A percentile compares a stretch with the other conserved stretches of the same genome.
These are phyloP conservation scores for Oryzias curvinotus DNA, from an alignment of 2,113 vertebrate species.

Conservation along the genomic window DNA sequence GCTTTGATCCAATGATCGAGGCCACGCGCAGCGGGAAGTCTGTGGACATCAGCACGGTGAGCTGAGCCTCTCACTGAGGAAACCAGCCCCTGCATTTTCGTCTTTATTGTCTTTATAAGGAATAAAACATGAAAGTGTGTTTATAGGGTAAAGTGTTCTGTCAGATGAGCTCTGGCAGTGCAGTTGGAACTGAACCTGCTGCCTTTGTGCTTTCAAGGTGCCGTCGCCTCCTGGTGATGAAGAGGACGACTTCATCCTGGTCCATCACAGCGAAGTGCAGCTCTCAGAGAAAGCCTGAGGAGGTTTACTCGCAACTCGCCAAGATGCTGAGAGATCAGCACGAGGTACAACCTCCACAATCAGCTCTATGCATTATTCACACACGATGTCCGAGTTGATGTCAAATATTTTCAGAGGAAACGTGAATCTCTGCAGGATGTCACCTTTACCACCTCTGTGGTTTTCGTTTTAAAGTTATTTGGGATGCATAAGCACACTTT, in stretches of 20 bases:
- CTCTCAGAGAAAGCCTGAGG: constrained; percentile 87
- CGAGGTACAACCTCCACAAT: constrained; percentile 75
- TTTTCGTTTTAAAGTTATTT: neutral
- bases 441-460: no score
- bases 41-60: constrained; percentile 84
- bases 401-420: neutral
- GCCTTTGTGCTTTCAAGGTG: constrained; percentile 71
- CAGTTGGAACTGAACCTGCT: neutral
- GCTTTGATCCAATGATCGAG: constrained; percentile 83
- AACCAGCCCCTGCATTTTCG: neutral
- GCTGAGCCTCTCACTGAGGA: neutral
- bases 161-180: no score
- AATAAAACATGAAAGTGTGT: neutral
- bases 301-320: constrained; percentile 86
- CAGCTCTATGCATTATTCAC: no score
- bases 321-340: constrained; percentile 89
- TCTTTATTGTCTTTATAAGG: neutral
- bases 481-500: neutral
- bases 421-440: neutral
- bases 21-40: constrained; percentile 77
- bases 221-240: constrained; percentile 89
- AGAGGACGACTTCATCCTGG: constrained; percentile 92
- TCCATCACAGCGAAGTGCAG: constrained; percentile 88
- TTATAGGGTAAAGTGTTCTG: no score
- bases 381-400: no score